Evolutionary conservation across 1,140 invertebrate species (phyloP).

Genomic region (Chionoecetes opilio): DNA sequence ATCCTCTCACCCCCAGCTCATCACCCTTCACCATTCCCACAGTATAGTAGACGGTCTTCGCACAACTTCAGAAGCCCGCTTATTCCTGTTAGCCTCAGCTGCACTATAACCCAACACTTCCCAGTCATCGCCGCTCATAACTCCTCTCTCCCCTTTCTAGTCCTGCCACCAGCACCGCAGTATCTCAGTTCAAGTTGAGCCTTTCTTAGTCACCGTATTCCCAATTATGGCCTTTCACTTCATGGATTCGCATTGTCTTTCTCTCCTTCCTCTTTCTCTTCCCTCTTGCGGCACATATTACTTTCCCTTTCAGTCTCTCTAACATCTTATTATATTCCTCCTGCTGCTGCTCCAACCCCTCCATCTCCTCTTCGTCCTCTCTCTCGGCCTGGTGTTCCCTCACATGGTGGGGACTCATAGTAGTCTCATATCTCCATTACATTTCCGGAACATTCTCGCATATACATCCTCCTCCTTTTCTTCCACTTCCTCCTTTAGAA

Average conservation of each 20-base stretch:
- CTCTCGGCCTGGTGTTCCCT: too few relatives aligned
- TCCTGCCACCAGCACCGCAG: too few relatives aligned
- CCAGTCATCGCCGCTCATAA: not conserved
- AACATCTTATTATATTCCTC: too few relatives aligned
- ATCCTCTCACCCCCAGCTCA: not conserved
- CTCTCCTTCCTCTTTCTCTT: not conserved
- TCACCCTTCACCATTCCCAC: not conserved
- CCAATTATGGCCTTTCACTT: not conserved
- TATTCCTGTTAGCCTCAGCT: not conserved
- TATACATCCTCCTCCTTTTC: conserved; percentile 5
- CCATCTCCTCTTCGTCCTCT: too few relatives aligned
- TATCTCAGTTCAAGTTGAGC: too few relatives aligned
- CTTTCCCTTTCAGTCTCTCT: too few relatives aligned
- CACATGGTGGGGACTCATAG: too few relatives aligned
- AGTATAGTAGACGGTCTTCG: not conserved
- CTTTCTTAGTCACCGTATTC: too few relatives aligned
- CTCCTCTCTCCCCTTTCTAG: not conserved
- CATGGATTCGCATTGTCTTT: not conserved
- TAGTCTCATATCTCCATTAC: not conserved
- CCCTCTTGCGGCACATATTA: not conserved
- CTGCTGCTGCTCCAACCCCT: too few relatives aligned
- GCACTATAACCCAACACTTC: not conserved
- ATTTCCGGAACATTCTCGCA: not conserved
- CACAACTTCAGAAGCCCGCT: not conserved
- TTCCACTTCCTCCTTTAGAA: not conserved